Conservation (phyloP, 1,140 invertebrate genomes). For the Geopemphigus sp. region DNA sequence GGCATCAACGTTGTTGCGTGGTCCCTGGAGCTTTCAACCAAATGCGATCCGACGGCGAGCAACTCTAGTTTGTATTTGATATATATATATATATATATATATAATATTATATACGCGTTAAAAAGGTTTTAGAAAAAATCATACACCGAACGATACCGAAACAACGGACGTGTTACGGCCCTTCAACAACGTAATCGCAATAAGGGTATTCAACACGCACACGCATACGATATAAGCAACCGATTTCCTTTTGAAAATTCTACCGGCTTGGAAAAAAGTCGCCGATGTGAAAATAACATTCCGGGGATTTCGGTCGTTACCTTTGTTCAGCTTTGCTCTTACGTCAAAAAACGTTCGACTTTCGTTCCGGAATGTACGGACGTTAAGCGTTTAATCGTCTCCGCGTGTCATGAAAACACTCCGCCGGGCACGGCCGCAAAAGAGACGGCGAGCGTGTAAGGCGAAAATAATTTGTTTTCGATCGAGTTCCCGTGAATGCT, state of each 20-base stretch:
- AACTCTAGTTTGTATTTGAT: slow-evolving; percentile 44
- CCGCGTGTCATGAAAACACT: not conserved
- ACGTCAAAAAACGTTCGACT: slow-evolving; percentile 6
- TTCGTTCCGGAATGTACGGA: not conserved
- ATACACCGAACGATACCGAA: slow-evolving; percentile 17
- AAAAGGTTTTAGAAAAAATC: slow-evolving; percentile 17
- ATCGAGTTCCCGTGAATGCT: not conserved
- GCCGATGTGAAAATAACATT: not conserved
- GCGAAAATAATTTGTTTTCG: slow-evolving; percentile 37
- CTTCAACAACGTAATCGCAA: too few relatives aligned
- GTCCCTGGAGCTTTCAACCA: slow-evolving; percentile 23
- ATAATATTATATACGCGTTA: slow-evolving; percentile 23
- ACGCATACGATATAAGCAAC: not conserved
- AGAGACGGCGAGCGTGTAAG: not conserved
- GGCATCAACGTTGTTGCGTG: slow-evolving; percentile 1
- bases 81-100: too few relatives aligned
- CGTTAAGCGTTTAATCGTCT: slow-evolving; percentile 1
- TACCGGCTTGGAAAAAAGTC: not conserved
- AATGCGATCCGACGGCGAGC: slow-evolving; percentile 29
- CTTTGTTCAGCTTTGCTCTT: not conserved
- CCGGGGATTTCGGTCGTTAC: not conserved
- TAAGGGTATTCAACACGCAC: not conserved
- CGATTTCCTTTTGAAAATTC: not conserved
- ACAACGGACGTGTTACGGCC: not conserved
- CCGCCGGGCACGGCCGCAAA: not conserved